phyloP scores from a whole-genome alignment of 2,797 vertebrate species.

The Syngnathus rostellatus region DNA sequence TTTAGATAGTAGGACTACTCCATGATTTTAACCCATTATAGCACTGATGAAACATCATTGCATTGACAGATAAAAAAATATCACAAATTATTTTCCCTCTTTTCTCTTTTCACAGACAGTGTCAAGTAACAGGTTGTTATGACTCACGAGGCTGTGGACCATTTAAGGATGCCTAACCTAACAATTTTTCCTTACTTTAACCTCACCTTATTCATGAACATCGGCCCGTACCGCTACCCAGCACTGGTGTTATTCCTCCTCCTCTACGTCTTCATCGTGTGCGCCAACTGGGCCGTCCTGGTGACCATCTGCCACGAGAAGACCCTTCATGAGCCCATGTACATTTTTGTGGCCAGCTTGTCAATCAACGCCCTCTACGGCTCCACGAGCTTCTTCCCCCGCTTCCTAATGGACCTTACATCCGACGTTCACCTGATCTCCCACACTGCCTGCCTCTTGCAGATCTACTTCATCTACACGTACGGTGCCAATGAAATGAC shows the following conservation, averaged over 20 bases:
- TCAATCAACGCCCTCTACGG: slow-evolving; percentile 37
- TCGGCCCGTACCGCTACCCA: slow-evolving; percentile 25
- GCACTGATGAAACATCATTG: too few relatives aligned
- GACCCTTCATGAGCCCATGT: slow-evolving; percentile 43
- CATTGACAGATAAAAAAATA: too few relatives aligned
- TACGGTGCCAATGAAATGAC: slow-evolving; percentile 36
- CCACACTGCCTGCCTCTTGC: slow-evolving; percentile 39
- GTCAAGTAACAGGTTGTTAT: background rate
- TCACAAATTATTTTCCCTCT: too few relatives aligned
- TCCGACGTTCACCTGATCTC: slow-evolving; percentile 44
- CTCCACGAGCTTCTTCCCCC: slow-evolving; percentile 36
- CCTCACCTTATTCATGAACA: slow-evolving; percentile 40
- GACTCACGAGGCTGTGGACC: background rate
- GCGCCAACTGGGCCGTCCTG: slow-evolving; percentile 35
- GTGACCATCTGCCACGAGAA: slow-evolving; percentile 25
- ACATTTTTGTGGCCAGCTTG: slow-evolving; percentile 35
- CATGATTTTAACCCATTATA: too few relatives aligned
- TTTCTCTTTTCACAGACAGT: background rate
- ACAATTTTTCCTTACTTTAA: slow-evolving; percentile 19
- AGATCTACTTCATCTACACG: slow-evolving; percentile 45
- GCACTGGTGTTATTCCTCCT: slow-evolving; percentile 32
- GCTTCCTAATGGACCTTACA: slow-evolving; percentile 42
- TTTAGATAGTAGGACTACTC: too few relatives aligned
- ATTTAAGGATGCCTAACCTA: background rate
- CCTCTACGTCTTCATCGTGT: slow-evolving; percentile 37